phyloP scores from a whole-genome alignment of 2,797 vertebrate species.

The Hoplostethus mediterraneus region DNA sequence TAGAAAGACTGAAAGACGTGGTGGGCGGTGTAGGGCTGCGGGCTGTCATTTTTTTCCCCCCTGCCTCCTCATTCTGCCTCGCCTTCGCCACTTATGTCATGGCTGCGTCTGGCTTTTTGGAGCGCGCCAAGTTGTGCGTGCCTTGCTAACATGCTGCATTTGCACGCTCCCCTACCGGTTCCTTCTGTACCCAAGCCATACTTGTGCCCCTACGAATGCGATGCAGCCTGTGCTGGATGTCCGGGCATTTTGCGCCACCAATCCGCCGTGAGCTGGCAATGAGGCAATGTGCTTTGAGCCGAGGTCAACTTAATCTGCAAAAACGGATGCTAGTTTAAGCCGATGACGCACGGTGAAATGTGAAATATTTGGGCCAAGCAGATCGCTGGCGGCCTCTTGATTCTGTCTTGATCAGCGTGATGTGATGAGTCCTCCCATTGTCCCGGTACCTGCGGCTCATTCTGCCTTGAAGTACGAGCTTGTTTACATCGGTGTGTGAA shows the following conservation, averaged over 20 bases:
- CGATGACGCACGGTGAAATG: slow-evolving; percentile 20
- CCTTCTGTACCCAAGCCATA: slow-evolving; percentile 23
- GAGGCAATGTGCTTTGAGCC: slow-evolving; percentile 23
- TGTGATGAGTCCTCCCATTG: neutral
- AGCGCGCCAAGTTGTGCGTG: slow-evolving; percentile 49
- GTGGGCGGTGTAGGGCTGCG: slow-evolving; percentile 61
- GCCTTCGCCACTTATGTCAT: slow-evolving; percentile 55
- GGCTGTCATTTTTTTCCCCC: slow-evolving; percentile 58
- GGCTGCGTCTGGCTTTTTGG: slow-evolving; percentile 46
- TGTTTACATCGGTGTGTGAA: neutral
- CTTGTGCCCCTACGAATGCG: neutral
- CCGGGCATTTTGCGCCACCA: slow-evolving; percentile 25
- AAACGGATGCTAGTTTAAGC: slow-evolving; percentile 35
- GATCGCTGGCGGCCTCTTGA: slow-evolving; percentile 11
- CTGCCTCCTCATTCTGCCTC: slow-evolving; percentile 38
- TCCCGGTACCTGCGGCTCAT: neutral
- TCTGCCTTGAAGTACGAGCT: slow-evolving; percentile 4
- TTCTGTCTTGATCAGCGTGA: neutral
- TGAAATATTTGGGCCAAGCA: slow-evolving; percentile 23
- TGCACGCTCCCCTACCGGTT: slow-evolving; percentile 1
- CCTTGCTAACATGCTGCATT: slow-evolving; percentile 39
- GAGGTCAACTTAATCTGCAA: slow-evolving; percentile 36
- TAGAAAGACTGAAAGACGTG: slow-evolving; percentile 67
- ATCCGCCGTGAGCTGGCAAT: slow-evolving; percentile 53
- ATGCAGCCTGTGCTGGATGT: slow-evolving; percentile 28